Evolutionary conservation across 92 coral and sea anemone genomes (phyloP), one percentile per base, ranked within the genome.

Genomic region (Epizoanthus stellaris): DNA sequence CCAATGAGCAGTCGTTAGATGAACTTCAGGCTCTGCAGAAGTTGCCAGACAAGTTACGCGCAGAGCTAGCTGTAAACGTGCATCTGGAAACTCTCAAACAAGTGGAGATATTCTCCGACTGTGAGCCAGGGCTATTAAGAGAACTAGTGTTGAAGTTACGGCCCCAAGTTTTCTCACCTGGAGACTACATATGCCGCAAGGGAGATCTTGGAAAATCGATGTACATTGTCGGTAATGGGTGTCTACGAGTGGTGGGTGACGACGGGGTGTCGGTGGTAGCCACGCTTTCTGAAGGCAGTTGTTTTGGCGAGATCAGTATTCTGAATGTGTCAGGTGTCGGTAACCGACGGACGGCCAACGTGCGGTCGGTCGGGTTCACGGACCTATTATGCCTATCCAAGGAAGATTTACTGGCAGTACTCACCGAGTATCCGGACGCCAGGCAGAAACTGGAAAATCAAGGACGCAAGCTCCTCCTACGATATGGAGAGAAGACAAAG

Each of bases 271-370:
- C 92, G 0, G 89, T 93, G 25, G 89, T 95, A 2, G 95, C 98
- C 9, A 93, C 93, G 5, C 89, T 95, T 6, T 75, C 92, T 1
- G 93, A 93, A 58, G 98, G 98, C 14, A 95, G 94, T 53, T 93
- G 93, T 67, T 91, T 93, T 75, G 98, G 98, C 5, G 98, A 95
- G 85, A 95, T 95, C 8, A 95, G 98, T 63, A 91, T 95, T 40
- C 85, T 95, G 47, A 92, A 91, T 85, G 61, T 95, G 47, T 88
- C 92, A 2, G 90, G 92, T 65, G 85, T 87, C 60, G 98, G 98
- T 2, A 95, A 93, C 75, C 92, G 96, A 7, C 82, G 98, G 23
- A 95, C 98, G 0, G 96, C 96, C 0, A 81, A 88, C 53, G 95
- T 95, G 19, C 96, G 88, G 5, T 93, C 96, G 12, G 90, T 93